Evolutionary conservation across 2,888 invertebrate species (phyloP).

Genomic region (Caenorhabditis afra): DNA sequence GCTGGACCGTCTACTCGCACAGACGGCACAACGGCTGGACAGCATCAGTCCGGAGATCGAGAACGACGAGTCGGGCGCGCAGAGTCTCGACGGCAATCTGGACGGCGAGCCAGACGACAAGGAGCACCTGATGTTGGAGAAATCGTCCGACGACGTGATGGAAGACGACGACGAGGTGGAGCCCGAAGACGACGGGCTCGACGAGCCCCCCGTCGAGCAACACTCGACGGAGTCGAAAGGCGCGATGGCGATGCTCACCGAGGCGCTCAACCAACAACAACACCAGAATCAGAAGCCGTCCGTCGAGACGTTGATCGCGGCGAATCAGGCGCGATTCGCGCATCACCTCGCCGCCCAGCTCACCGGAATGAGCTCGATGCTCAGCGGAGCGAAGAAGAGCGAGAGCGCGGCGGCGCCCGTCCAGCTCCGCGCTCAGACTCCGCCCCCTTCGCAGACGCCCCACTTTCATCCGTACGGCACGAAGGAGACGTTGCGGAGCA

Average conservation of each 20-base stretch:
- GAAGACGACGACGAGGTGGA: constrained; percentile 41
- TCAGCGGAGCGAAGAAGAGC: constrained; percentile 39
- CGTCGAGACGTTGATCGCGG: constrained; percentile 53
- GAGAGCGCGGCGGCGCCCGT: constrained; percentile 42
- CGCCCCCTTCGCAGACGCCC: constrained; percentile 13
- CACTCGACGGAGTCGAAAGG: background rate
- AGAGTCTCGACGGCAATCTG: constrained; percentile 54
- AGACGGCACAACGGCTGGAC: constrained; percentile 53
- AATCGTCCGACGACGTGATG: constrained; percentile 2
- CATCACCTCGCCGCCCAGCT: constrained; percentile 55
- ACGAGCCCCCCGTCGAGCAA: constrained; percentile 13
- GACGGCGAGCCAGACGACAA: constrained; percentile 6
- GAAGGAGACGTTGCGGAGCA: constrained; percentile 32
- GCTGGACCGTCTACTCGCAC: constrained; percentile 61
- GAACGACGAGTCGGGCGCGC: constrained; percentile 67
- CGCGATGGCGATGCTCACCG: constrained; percentile 26
- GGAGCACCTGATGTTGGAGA: constrained; percentile 25
- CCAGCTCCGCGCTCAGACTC: constrained; percentile 13
- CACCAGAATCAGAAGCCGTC: constrained; percentile 37
- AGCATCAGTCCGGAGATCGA: constrained; percentile 65
- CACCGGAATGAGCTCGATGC: constrained; percentile 47
- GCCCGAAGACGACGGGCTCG: too few relatives aligned
- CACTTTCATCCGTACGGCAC: constrained; percentile 53
- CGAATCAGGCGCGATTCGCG: constrained; percentile 57
- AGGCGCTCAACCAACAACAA: constrained; percentile 14